Percentiles rank a stretch among this genome's conserved stretches.
Conservation (phyloP, 2,113 vertebrate genomes). For the Petromus typicus region DNA sequence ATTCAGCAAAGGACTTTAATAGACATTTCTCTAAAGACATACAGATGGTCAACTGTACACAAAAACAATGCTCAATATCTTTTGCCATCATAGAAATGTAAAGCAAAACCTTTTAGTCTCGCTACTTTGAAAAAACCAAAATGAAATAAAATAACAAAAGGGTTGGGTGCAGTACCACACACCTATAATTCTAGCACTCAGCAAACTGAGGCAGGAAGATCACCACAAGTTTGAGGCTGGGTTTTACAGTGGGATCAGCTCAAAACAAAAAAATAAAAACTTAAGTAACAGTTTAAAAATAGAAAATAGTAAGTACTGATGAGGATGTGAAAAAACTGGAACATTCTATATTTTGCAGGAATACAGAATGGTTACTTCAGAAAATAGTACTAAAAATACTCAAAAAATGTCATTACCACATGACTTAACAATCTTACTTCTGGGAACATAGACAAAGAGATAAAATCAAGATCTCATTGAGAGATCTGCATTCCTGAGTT, state of each 20-base stretch:
- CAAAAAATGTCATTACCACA: background rate
- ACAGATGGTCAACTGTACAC: background rate
- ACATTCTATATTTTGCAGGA: background rate
- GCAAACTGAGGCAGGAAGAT: background rate
- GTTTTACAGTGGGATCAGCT: background rate
- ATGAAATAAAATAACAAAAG: background rate
- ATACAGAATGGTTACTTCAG: background rate
- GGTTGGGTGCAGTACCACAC: background rate
- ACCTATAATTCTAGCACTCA: background rate
- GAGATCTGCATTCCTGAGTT: background rate
- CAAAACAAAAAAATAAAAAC: background rate
- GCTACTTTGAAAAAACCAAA: background rate
- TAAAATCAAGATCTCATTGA: background rate
- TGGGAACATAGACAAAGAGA: background rate
- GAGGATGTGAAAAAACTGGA: background rate
- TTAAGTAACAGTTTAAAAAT: too few relatives aligned
- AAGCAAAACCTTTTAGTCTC: background rate
- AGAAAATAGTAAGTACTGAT: background rate
- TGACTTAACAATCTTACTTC: background rate
- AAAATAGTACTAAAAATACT: background rate
- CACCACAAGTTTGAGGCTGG: background rate
- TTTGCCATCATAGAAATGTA: background rate
- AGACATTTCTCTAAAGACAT: background rate
- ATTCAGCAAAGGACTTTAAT: background rate
- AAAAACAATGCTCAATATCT: background rate